These are phyloP conservation scores for Phoebastria nigripes DNA, from an alignment of 2,797 vertebrate species.

Conservation along the genomic window DNA sequence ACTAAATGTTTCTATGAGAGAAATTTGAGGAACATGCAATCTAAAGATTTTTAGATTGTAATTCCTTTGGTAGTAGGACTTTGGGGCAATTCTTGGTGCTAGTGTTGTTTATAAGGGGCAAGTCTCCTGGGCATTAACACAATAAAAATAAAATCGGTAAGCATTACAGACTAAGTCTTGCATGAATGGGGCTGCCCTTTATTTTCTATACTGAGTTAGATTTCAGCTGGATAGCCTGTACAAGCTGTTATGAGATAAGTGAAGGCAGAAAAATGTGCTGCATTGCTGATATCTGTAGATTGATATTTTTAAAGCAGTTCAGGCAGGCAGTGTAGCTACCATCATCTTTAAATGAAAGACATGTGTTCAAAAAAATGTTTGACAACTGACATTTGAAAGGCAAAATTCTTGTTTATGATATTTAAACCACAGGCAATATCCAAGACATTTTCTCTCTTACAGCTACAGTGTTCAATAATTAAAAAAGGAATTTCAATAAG, in stretches of 20 bases:
- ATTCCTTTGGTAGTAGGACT: neutral
- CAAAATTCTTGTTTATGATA: slow-evolving; percentile 15
- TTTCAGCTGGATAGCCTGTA: neutral
- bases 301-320: neutral
- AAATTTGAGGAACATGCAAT: rapidly evolving
- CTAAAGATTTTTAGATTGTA: neutral
- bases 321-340: neutral
- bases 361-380: neutral
- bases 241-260: neutral
- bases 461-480: slow-evolving; percentile 37
- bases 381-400: slow-evolving; percentile 14
- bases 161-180: neutral
- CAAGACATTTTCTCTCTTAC: neutral
- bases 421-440: neutral
- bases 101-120: neutral
- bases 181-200: neutral
- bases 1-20: neutral
- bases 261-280: neutral
- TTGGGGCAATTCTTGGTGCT: neutral
- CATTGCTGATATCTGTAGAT: neutral
- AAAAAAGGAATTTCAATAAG: neutral
- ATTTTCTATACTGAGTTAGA: neutral
- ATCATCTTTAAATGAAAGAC: neutral
- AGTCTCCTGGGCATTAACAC: neutral
- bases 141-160: neutral